phyloP scores from a whole-genome alignment of 2,797 vertebrate genomes.

The Aselliscus stoliczkanus region DNA sequence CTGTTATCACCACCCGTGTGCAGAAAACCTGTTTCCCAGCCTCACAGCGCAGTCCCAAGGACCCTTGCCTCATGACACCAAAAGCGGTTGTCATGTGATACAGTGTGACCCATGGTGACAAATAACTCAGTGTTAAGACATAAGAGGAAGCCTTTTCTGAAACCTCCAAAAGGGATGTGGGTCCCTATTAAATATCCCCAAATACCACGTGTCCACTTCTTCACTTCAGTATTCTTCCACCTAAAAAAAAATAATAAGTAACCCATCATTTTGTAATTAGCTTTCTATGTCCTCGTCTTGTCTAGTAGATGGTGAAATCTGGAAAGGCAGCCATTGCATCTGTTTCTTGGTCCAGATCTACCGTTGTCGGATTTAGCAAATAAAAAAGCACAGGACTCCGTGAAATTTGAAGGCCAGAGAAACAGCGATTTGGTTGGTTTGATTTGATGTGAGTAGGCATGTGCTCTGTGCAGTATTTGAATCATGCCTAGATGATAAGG shows the following conservation, averaged over 20 bases:
- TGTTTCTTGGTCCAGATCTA: background rate
- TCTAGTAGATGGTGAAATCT: too few relatives aligned
- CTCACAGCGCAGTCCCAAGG: background rate
- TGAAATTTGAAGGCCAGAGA: background rate
- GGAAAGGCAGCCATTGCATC: background rate
- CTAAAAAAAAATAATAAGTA: too few relatives aligned
- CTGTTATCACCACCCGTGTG: too few relatives aligned
- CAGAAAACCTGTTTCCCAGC: too few relatives aligned
- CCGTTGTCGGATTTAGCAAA: background rate
- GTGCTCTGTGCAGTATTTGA: too few relatives aligned
- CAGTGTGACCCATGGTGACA: rapidly evolving
- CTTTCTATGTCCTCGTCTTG: too few relatives aligned
- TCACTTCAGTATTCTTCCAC: background rate
- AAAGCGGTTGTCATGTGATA: rapidly evolving
- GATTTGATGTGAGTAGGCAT: too few relatives aligned
- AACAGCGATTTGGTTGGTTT: background rate
- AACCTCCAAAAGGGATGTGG: too few relatives aligned
- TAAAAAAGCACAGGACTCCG: background rate
- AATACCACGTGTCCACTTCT: background rate
- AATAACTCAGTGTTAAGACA: too few relatives aligned
- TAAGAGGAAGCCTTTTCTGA: background rate
- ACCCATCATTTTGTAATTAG: background rate
- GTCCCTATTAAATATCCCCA: background rate
- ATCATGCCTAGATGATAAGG: too few relatives aligned
- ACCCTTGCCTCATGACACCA: background rate